Evolutionary conservation across 2,888 invertebrate species (phyloP).

Genomic region (Agapetus fuscipes): DNA sequence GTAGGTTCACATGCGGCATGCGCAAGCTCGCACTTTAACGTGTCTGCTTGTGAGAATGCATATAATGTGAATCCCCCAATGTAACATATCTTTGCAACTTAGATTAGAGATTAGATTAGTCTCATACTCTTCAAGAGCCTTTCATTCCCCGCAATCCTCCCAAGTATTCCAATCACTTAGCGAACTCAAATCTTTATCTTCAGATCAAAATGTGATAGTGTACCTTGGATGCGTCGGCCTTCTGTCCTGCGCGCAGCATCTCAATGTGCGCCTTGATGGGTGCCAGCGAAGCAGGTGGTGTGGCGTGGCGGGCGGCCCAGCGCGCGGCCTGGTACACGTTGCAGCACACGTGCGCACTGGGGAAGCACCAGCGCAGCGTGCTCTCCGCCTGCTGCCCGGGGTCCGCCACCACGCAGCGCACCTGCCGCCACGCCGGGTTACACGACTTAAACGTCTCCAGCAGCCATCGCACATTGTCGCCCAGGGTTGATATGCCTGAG

Average conservation of each 20-base stretch:
- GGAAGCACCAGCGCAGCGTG: conserved; percentile 36
- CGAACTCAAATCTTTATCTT: background rate
- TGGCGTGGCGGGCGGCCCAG: conserved; percentile 25
- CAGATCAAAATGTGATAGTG: background rate
- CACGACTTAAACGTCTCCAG: conserved; percentile 44
- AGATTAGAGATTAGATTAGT: too few species aligned
- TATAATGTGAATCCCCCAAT: too few species aligned
- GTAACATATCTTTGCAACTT: too few species aligned
- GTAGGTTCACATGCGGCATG: too few species aligned
- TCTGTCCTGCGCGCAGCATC: conserved; percentile 32
- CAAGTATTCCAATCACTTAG: background rate
- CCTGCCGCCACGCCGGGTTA: conserved; percentile 44
- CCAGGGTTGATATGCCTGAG: conserved; percentile 40
- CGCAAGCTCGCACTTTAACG: too few species aligned
- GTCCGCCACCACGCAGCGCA: conserved; percentile 40
- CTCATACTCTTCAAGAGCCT: too few species aligned
- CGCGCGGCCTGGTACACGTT: conserved; percentile 40
- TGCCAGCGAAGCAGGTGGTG: conserved; percentile 24
- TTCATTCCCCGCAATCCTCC: background rate
- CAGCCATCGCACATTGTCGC: conserved; percentile 39
- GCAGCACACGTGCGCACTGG: conserved; percentile 37
- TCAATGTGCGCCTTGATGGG: conserved; percentile 39
- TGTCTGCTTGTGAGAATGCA: too few species aligned
- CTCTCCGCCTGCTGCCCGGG: conserved; percentile 39
- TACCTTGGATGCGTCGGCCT: conserved; percentile 22